These are phyloP conservation scores for Pegoplata infirma DNA, from an alignment of 2,888 invertebrate genomes.

Conservation along the genomic window DNA sequence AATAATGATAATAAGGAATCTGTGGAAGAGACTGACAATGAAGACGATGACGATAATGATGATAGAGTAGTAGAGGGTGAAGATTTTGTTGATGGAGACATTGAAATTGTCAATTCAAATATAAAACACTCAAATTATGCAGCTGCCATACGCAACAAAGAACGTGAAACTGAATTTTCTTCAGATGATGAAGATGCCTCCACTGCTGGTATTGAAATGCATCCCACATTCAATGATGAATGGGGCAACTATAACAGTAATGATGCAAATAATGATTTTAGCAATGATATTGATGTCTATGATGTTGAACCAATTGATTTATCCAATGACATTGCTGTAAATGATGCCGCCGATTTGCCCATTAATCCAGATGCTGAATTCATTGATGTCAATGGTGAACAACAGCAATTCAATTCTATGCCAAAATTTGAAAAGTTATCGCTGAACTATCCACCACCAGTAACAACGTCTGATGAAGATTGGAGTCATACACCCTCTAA, in stretches of 20 bases:
- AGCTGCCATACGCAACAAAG: slow-evolving; percentile 53
- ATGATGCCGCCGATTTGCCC: slow-evolving; percentile 73
- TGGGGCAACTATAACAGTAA: slow-evolving; percentile 68
- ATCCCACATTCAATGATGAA: slow-evolving; percentile 72
- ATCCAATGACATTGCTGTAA: slow-evolving; percentile 77
- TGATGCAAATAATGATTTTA: slow-evolving; percentile 70
- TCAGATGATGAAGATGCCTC: slow-evolving; percentile 68
- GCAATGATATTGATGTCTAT: slow-evolving; percentile 74
- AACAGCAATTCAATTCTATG: slow-evolving; percentile 52
- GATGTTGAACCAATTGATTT: slow-evolving; percentile 74
- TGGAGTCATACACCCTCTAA: slow-evolving; percentile 25
- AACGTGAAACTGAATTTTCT: slow-evolving; percentile 73
- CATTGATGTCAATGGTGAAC: slow-evolving; percentile 66
- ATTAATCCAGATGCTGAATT: slow-evolving; percentile 77
- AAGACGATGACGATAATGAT: slow-evolving; percentile 7
- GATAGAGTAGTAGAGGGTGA: too few relatives aligned
- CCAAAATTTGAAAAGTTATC: slow-evolving; percentile 72
- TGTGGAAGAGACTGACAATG: slow-evolving; percentile 29
- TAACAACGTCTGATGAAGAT: neutral
- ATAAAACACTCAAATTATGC: slow-evolving; percentile 57
- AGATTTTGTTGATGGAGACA: neutral
- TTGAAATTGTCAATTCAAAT: slow-evolving; percentile 45
- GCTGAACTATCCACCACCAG: slow-evolving; percentile 50
- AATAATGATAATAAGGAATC: slow-evolving; percentile 39
- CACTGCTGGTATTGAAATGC: slow-evolving; percentile 66